A percentile compares a stretch with the other conserved stretches of the same genome.
Evolutionary conservation across 2,113 vertebrate species (phyloP).

Genomic region (Bombycilla garrulus): DNA sequence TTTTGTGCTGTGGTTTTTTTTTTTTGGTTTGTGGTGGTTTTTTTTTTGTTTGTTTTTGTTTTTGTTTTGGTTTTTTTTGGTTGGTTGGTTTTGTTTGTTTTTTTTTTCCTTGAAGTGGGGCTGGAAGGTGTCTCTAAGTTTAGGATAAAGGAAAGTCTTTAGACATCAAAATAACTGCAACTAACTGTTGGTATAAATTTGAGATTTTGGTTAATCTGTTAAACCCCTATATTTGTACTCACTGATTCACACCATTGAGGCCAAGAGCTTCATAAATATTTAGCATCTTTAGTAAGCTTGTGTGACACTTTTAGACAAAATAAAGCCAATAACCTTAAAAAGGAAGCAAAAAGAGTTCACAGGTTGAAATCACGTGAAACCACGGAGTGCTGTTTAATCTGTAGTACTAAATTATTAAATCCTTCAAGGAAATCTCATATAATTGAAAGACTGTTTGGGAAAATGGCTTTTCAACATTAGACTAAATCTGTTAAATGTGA

Average conservation of each 20-base stretch:
- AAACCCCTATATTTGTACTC: conserved; percentile 12
- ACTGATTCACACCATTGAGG: background rate
- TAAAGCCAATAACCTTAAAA: conserved; percentile 5
- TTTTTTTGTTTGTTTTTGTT: too few species aligned
- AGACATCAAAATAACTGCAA: background rate
- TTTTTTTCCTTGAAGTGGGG: background rate
- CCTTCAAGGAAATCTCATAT: background rate
- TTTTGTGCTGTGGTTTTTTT: background rate
- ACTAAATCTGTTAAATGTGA: background rate
- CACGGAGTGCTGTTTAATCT: background rate
- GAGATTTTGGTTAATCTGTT: conserved; percentile 7
- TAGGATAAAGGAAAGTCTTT: background rate
- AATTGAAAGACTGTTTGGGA: background rate
- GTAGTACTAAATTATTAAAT: conserved; percentile 1
- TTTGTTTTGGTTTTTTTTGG: background rate
- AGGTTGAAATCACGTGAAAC: conserved; percentile 19
- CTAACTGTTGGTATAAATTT: background rate
- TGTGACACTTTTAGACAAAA: conserved; percentile 24
- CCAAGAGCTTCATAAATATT: conserved; percentile 36
- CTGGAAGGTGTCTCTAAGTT: background rate
- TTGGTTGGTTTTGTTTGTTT: background rate
- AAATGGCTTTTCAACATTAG: background rate
- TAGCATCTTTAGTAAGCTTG: conserved; percentile 1
- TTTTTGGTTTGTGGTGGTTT: too few species aligned
- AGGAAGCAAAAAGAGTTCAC: background rate